These are phyloP conservation scores for Tetranychus truncatus DNA, from an alignment of 2,888 invertebrate species.

Conservation along the genomic window DNA sequence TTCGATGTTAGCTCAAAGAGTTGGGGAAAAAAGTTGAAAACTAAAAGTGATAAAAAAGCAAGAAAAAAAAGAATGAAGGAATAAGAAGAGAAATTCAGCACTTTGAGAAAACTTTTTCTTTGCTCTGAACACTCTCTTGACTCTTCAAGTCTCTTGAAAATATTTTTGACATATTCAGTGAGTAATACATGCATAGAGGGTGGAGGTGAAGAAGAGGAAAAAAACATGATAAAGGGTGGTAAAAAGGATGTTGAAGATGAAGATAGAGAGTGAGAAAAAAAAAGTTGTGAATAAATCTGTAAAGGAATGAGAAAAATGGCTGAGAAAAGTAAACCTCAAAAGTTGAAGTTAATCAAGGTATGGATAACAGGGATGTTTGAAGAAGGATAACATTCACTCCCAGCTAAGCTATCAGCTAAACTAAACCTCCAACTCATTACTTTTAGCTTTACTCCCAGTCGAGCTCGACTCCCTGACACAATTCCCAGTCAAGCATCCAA, in stretches of 20 bases:
- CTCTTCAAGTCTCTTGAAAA: neutral
- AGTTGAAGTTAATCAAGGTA: too few relatives aligned
- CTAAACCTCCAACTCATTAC: too few relatives aligned
- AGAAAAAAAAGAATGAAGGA: neutral
- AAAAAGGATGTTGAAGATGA: neutral
- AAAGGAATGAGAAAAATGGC: neutral
- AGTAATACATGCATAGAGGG: neutral
- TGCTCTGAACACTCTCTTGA: neutral
- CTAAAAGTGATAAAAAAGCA: neutral
- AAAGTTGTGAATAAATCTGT: neutral
- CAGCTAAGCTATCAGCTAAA: too few relatives aligned
- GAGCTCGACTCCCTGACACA: too few relatives aligned
- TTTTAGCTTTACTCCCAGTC: too few relatives aligned
- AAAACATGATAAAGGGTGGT: neutral
- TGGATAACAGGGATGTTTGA: too few relatives aligned
- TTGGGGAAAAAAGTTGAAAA: neutral
- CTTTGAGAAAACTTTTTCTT: neutral
- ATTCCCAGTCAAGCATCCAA: too few relatives aligned
- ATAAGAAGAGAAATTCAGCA: neutral
- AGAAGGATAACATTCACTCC: too few relatives aligned
- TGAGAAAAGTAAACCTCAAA: too few relatives aligned
- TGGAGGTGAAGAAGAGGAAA: neutral
- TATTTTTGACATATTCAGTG: neutral
- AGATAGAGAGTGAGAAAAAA: neutral
- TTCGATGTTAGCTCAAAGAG: too few relatives aligned